Conservation (phyloP, 1,140 invertebrate genomes). For the Brachionus koreanus region DNA sequence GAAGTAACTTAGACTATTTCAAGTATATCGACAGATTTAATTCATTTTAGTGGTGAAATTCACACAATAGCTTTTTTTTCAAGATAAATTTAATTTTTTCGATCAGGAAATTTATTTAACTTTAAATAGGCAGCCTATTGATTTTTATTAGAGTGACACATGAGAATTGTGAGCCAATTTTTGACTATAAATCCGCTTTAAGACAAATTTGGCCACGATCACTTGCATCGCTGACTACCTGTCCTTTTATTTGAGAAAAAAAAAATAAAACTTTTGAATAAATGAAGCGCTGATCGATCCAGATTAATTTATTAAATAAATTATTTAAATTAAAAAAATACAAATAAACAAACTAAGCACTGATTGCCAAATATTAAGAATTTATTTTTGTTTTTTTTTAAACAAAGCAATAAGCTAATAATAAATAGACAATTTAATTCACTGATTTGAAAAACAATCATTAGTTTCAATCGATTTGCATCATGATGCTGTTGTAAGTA, state of each 20-base stretch:
- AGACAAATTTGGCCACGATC: too few relatives aligned
- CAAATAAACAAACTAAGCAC: neutral
- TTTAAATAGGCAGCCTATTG: neutral
- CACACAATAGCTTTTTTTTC: neutral
- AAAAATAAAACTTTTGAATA: neutral
- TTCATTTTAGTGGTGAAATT: neutral
- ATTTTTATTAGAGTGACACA: slow-evolving; percentile 3
- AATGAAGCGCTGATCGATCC: neutral
- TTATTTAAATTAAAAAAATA: neutral
- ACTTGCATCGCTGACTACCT: neutral
- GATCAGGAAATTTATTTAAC: neutral
- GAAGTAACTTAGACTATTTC: slow-evolving; percentile 1
- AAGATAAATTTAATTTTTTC: neutral
- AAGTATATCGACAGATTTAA: neutral
- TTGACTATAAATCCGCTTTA: slow-evolving; percentile 2
- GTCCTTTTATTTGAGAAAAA: neutral
- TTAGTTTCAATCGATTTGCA: neutral
- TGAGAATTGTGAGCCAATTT: neutral
- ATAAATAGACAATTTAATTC: neutral
- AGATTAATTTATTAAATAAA: neutral
- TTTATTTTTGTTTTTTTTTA: neutral
- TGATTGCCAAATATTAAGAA: neutral
- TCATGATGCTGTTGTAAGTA: neutral
- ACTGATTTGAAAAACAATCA: slow-evolving; percentile 3
- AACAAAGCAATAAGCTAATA: neutral